Evolutionary conservation across 2,888 invertebrate genomes (phyloP).

Genomic region (Sepioteuthis lessoniana): DNA sequence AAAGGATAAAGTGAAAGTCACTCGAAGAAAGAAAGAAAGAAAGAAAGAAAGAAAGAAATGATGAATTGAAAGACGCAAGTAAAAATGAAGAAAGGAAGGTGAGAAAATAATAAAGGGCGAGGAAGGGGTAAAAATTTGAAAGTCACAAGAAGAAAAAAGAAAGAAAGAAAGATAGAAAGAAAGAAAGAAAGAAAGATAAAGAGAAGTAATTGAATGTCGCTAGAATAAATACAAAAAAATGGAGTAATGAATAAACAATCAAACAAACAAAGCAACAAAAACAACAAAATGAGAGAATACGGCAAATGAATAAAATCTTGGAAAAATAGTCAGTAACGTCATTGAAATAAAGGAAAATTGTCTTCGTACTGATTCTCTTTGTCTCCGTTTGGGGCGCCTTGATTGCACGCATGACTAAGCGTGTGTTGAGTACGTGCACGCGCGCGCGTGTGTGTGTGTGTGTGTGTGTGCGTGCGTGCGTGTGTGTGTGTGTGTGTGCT

Average conservation of each 20-base stretch:
- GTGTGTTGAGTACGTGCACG: background rate
- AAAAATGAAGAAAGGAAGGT: too few species aligned
- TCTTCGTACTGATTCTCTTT: background rate
- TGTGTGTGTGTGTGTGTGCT: background rate
- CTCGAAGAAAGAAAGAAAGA: background rate
- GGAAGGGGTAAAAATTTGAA: too few species aligned
- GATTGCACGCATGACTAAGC: background rate
- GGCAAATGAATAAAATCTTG: too few species aligned
- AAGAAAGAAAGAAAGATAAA: background rate
- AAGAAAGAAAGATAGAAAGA: too few species aligned
- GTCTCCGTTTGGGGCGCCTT: background rate
- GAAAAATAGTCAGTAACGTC: too few species aligned
- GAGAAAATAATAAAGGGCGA: too few species aligned
- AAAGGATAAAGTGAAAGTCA: too few species aligned
- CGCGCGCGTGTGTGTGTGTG: background rate
- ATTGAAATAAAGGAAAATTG: background rate
- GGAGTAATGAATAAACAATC: background rate
- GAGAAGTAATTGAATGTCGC: background rate
- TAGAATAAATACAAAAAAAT: too few species aligned
- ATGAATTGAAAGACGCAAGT: too few species aligned
- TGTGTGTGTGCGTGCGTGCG: background rate
- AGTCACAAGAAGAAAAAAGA: too few species aligned
- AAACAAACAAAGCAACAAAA: background rate
- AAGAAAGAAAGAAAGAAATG: too few species aligned
- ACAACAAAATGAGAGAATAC: too few species aligned